These are phyloP conservation scores for Acrocyrtus sp. DNA, from an alignment of 2,888 invertebrate genomes.

Conservation along the genomic window DNA sequence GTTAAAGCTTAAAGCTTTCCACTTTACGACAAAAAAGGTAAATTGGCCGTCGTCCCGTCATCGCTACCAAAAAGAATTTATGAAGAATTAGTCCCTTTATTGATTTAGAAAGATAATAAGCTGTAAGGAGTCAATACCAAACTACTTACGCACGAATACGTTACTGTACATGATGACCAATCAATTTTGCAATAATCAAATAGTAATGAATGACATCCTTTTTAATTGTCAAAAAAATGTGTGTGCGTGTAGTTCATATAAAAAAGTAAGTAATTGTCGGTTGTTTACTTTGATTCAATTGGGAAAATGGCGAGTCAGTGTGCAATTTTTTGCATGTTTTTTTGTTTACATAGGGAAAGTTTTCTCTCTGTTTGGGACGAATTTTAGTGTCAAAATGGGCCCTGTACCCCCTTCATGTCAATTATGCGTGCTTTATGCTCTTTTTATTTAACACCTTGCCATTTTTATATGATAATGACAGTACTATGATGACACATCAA, in stretches of 20 bases:
- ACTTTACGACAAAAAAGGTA: slow-evolving; percentile 22
- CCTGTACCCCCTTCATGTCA: too few relatives aligned
- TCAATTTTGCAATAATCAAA: slow-evolving; percentile 16
- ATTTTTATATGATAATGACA: slow-evolving; percentile 21
- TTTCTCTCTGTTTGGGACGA: too few relatives aligned
- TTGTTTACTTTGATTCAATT: too few relatives aligned
- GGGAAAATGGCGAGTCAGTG: too few relatives aligned
- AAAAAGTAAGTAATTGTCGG: too few relatives aligned
- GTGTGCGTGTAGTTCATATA: too few relatives aligned
- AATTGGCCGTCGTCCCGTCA: slow-evolving; percentile 27
- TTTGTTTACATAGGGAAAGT: slow-evolving; percentile 30
- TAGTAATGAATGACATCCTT: slow-evolving; percentile 10
- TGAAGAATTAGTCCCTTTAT: slow-evolving; percentile 21
- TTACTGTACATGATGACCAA: slow-evolving; percentile 15
- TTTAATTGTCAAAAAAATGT: slow-evolving; percentile 4
- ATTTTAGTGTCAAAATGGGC: too few relatives aligned
- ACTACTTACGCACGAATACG: too few relatives aligned
- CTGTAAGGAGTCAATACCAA: too few relatives aligned
- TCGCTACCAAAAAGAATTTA: slow-evolving; percentile 36
- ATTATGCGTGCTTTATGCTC: background rate
- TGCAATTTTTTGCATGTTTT: background rate
- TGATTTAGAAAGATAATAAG: slow-evolving; percentile 16
- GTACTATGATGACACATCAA: background rate
- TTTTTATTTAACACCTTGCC: slow-evolving; percentile 3
- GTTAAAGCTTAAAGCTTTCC: too few relatives aligned